Conservation (phyloP, 1,140 invertebrate genomes). For the Drosophila kikkawai region DNA sequence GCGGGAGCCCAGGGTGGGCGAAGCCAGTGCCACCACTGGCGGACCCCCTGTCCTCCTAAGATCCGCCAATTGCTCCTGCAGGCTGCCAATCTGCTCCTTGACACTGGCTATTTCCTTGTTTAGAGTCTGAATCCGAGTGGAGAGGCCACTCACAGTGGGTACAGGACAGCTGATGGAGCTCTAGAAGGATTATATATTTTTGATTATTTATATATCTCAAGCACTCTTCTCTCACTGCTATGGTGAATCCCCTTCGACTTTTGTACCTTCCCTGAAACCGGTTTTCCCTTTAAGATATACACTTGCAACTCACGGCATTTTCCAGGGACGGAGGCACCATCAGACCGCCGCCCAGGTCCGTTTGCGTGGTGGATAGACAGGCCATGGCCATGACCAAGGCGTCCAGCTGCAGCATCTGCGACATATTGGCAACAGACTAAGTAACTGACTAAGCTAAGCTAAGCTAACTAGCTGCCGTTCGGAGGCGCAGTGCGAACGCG, state of each 20-base stretch:
- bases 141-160: slow-evolving; percentile 42
- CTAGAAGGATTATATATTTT: background rate
- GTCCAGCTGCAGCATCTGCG: slow-evolving; percentile 66
- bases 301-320: slow-evolving; percentile 46
- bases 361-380: slow-evolving; percentile 66
- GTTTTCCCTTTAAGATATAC: background rate
- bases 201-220: no score
- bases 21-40: background rate
- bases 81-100: slow-evolving; percentile 49
- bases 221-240: background rate
- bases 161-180: slow-evolving; percentile 38
- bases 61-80: slow-evolving; percentile 67
- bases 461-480: slow-evolving; percentile 21
- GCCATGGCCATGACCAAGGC: slow-evolving; percentile 73
- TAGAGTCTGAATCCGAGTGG: slow-evolving; percentile 42
- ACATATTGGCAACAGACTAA: slow-evolving; percentile 37
- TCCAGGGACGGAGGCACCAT: slow-evolving; percentile 22
- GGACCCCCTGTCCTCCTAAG: slow-evolving; percentile 19
- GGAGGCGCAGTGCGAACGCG: slow-evolving; percentile 17
- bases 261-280: background rate
- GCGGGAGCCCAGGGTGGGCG: slow-evolving; percentile 27
- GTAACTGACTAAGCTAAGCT: slow-evolving; percentile 3
- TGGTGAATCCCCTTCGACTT: background rate
- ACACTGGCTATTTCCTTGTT: slow-evolving; percentile 36
- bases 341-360: slow-evolving; percentile 40